A percentile compares a stretch with the other conserved stretches of the same genome.
phyloP scores from a whole-genome alignment of 2,797 vertebrate species.

The Sparidentex hasta region DNA sequence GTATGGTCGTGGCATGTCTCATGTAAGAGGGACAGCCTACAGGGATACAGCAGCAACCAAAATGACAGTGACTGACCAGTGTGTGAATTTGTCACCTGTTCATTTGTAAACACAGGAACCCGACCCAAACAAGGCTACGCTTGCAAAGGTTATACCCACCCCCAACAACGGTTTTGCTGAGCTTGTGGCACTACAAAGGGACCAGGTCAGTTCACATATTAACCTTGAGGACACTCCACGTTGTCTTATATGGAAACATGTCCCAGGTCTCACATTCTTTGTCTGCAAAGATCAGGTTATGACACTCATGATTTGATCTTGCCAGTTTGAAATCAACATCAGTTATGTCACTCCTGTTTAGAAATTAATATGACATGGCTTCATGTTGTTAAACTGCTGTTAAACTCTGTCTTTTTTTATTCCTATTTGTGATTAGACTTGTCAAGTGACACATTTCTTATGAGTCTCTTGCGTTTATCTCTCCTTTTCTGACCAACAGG shows the following conservation, averaged over 20 bases:
- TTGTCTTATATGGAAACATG: constrained; percentile 23
- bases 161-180: constrained; percentile 96
- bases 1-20: background rate
- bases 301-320: background rate
- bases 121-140: constrained; percentile 88
- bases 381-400: background rate
- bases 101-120: constrained; percentile 86
- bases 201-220: constrained; percentile 86
- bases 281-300: constrained; percentile 5
- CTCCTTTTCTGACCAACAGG: constrained; percentile 79
- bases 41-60: constrained; percentile 7
- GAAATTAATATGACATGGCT: background rate
- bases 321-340: background rate
- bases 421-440: background rate
- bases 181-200: constrained; percentile 91
- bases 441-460: background rate
- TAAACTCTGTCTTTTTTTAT: background rate
- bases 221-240: background rate
- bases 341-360: background rate
- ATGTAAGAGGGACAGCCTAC: background rate
- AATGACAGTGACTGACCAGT: constrained; percentile 20
- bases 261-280: background rate
- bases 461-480: background rate
- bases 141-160: constrained; percentile 95
- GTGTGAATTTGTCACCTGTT: constrained; percentile 65